Evolutionary conservation across 1,140 invertebrate genomes (phyloP).

Genomic region (Laupala kohalensis): DNA sequence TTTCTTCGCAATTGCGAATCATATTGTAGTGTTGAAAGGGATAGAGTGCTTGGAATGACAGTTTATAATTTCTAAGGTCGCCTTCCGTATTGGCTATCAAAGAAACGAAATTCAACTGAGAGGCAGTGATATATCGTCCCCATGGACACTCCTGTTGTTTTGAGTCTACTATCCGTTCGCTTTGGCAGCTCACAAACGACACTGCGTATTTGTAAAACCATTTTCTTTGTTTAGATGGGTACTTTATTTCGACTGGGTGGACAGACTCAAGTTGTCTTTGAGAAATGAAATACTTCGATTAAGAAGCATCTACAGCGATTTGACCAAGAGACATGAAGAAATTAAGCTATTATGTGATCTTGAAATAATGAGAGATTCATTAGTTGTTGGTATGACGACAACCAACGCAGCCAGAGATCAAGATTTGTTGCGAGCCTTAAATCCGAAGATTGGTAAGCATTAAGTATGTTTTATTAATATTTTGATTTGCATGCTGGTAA

Average conservation of each 20-base stretch:
- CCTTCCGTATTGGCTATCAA: too few species aligned
- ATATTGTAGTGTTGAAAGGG: too few species aligned
- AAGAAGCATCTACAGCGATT: conserved; percentile 23
- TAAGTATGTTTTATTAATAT: neutral
- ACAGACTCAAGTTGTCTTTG: conserved; percentile 24
- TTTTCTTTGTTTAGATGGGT: too few species aligned
- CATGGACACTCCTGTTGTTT: too few species aligned
- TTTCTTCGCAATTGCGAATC: too few species aligned
- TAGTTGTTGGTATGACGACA: conserved; percentile 63
- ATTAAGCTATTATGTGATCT: conserved; percentile 26
- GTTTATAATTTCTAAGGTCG: too few species aligned
- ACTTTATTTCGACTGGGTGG: conserved; percentile 27
- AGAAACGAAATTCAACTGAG: too few species aligned
- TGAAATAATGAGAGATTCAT: conserved; percentile 13
- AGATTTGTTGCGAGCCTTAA: conserved; percentile 41
- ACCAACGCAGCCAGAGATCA: conserved; percentile 56
- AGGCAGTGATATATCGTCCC: too few species aligned
- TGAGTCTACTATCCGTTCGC: too few species aligned
- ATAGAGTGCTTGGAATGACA: too few species aligned
- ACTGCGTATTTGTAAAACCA: too few species aligned
- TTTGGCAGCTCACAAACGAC: too few species aligned
- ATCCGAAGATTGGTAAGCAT: conserved; percentile 21
- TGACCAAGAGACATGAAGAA: conserved; percentile 25
- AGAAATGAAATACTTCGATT: conserved; percentile 25
- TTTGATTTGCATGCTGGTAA: neutral